These are phyloP conservation scores for Pogoniulus pusillus DNA, from an alignment of 2,797 vertebrate genomes.

Conservation along the genomic window DNA sequence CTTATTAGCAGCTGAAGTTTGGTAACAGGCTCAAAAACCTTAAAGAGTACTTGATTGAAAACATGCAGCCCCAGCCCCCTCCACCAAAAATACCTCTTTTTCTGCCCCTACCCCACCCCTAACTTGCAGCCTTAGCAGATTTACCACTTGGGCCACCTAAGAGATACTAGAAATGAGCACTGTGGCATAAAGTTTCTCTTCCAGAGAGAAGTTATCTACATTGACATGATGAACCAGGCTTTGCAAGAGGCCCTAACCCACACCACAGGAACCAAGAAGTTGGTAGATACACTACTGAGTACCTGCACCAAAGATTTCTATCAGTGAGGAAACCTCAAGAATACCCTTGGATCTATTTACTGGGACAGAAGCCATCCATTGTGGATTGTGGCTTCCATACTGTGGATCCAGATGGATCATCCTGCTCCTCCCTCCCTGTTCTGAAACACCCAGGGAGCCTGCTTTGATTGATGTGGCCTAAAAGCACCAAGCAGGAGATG, in stretches of 20 bases:
- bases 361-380: neutral
- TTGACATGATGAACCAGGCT: neutral
- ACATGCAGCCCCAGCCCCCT: constrained; percentile 57
- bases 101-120: neutral
- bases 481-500: neutral
- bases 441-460: neutral
- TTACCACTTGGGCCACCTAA: constrained; percentile 21
- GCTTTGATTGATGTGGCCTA: fast-evolving
- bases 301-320: constrained; percentile 17
- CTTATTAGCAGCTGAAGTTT: constrained; percentile 65
- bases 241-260: constrained; percentile 39
- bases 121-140: neutral
- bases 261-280: constrained; percentile 28
- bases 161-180: neutral
- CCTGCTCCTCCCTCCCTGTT: neutral
- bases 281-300: neutral
- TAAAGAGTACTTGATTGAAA: neutral
- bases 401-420: neutral
- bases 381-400: neutral
- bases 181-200: constrained; percentile 27
- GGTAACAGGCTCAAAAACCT: constrained; percentile 46
- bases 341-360: neutral
- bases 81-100: neutral
- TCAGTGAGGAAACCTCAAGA: neutral
- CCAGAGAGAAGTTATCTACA: neutral